phyloP scores from a whole-genome alignment of 2,797 vertebrate genomes.

The Vireo griseus region DNA sequence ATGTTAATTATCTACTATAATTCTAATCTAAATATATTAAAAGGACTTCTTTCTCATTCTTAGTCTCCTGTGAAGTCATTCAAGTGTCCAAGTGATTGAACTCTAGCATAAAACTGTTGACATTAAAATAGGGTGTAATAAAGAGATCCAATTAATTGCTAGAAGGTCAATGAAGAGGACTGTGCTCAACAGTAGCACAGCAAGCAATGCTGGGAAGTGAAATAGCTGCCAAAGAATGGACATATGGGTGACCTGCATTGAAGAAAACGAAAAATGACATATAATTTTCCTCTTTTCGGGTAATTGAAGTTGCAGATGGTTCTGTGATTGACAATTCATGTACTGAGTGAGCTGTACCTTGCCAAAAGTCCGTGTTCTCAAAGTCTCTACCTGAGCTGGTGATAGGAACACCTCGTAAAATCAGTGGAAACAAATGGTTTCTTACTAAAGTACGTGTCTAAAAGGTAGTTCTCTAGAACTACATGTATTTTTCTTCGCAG shows the following conservation, averaged over 20 bases:
- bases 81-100: not conserved
- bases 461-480: not conserved
- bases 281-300: not conserved
- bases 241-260: not conserved
- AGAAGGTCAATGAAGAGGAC: not conserved
- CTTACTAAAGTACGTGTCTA: not conserved
- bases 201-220: not conserved
- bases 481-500: not conserved
- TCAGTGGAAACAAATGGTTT: not conserved
- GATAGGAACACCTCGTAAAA: not conserved
- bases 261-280: not conserved
- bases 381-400: not conserved
- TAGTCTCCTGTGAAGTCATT: not conserved
- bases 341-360: not conserved
- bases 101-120: constrained; percentile 15
- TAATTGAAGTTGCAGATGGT: not conserved
- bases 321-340: not conserved
- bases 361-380: not conserved
- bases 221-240: not conserved
- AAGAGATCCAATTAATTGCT: constrained; percentile 1
- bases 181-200: not conserved
- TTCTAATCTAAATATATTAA: constrained; percentile 12
- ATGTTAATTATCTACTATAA: constrained; percentile 17
- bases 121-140: constrained; percentile 26
- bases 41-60: not conserved